Evolutionary conservation across 1,140 invertebrate species (phyloP), one percentile per base, ranked within the genome.

Genomic region (Drepana arcuata): DNA sequence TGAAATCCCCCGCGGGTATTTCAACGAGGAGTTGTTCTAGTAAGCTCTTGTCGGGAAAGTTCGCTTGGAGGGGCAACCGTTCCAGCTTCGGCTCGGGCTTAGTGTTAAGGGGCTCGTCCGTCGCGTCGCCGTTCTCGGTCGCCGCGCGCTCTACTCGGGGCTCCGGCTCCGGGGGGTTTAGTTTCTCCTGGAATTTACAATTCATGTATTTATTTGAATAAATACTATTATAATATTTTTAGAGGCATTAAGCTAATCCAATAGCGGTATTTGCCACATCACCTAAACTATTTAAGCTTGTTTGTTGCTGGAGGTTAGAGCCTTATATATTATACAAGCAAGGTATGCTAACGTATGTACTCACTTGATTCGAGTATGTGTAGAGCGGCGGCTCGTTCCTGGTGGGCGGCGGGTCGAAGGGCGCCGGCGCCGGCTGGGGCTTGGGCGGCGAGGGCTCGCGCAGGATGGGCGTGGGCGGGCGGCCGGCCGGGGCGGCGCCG

Each of bases 1-100:
- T 75, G 31, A 80, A 85, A 15, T 89, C 88, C 2, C 72, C 66
- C 34, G 86, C 85, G 2, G 92, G 92, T 42, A 93, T 93, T 53
- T 93, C 91, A 48, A 93, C 93, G 0, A 92, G 78, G 33, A 93
- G 78, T 57, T 92, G 91, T 58, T 93, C 91, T 4, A 92, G 68
- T 21, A 92, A 71, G 25, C 89, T 90, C 56, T 92, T 91, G 39
- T 85, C 80, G 2, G 80, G 78, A 48, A 84, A 84, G 36, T 83
- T 79, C n/a, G 75, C 80, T 35, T 84, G 80, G 3, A 84, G 46
- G n/a, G 74, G 67, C 29, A 81, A 24, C 54, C 77, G 57, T 31
- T 78, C 70, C 0, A 69, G 26, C 35, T 72, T 73, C 11, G 52
- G 38, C 18, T 4, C 18, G 18, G 18, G 18, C 9, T 21, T 9